Conservation (phyloP, 1,140 invertebrate species). For the Nilaparvata lugens region DNA sequence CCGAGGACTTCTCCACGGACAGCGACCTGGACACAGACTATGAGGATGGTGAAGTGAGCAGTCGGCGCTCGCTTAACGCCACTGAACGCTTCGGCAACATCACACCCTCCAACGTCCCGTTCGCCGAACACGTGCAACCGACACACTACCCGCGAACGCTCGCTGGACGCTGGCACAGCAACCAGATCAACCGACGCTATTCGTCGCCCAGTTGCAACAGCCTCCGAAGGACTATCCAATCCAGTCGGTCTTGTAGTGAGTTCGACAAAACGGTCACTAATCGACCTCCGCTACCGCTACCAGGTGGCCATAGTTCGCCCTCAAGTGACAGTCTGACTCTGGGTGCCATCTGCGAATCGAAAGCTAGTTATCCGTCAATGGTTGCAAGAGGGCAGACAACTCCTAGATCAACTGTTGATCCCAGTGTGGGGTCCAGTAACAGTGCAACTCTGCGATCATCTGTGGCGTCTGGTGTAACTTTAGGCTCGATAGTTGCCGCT, state of each 20-base stretch:
- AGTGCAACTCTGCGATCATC: background rate
- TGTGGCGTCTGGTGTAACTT: background rate
- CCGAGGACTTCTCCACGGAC: conserved; percentile 69
- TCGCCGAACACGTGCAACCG: conserved; percentile 12
- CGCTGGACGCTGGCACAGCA: conserved; percentile 7
- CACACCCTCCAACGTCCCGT: conserved; percentile 13
- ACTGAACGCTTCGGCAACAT: background rate
- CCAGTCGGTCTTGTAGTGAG: background rate
- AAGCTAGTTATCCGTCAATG: conserved; percentile 6
- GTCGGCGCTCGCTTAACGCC: background rate
- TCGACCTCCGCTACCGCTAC: conserved; percentile 4
- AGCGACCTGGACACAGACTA: conserved; percentile 43
- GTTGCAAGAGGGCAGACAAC: background rate
- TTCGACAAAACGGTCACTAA: conserved; percentile 4
- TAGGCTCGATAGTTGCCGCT: too few relatives aligned
- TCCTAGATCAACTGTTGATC: background rate
- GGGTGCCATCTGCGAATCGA: conserved; percentile 4
- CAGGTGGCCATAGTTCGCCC: conserved; percentile 1
- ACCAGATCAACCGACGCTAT: conserved; percentile 9
- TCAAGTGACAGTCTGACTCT: conserved; percentile 20
- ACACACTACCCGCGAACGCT: conserved; percentile 6
- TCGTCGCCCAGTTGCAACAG: conserved; percentile 15
- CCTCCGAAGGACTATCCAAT: background rate
- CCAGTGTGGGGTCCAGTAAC: background rate
- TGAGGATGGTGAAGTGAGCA: conserved; percentile 6